Conservation (phyloP, 1,140 invertebrate genomes). For the Whitmania pigra region DNA sequence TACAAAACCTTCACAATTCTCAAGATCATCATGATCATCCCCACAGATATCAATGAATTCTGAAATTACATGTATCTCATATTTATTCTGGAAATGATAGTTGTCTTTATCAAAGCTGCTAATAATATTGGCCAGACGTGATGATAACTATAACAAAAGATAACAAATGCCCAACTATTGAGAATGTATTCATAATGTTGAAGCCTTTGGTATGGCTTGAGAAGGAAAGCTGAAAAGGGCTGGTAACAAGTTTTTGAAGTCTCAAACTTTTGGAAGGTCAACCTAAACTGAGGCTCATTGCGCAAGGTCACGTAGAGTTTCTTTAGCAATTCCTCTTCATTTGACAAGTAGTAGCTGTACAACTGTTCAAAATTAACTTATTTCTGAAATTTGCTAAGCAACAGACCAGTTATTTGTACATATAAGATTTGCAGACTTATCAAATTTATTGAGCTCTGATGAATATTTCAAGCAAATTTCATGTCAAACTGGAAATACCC, state of each 20-base stretch:
- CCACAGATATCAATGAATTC: slow-evolving; percentile 1
- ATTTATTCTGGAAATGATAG: too few relatives aligned
- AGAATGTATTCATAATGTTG: slow-evolving; percentile 72
- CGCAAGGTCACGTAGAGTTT: slow-evolving; percentile 47
- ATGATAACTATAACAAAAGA: neutral
- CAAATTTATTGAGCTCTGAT: too few relatives aligned
- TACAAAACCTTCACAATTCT: neutral
- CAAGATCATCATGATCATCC: neutral
- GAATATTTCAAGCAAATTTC: too few relatives aligned
- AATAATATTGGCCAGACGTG: too few relatives aligned
- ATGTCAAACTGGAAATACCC: too few relatives aligned
- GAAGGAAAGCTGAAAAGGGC: slow-evolving; percentile 68
- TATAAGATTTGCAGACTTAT: too few relatives aligned
- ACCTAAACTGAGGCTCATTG: slow-evolving; percentile 60
- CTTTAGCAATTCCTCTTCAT: slow-evolving; percentile 59
- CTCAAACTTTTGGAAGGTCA: slow-evolving; percentile 70
- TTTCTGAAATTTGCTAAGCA: too few relatives aligned
- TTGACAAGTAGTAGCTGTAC: slow-evolving; percentile 67
- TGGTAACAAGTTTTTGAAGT: slow-evolving; percentile 58
- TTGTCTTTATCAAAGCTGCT: too few relatives aligned
- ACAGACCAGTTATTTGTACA: too few relatives aligned
- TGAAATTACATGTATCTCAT: neutral
- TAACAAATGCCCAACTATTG: slow-evolving; percentile 53
- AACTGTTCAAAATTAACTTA: slow-evolving; percentile 44
- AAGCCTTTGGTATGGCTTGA: slow-evolving; percentile 76